Evolutionary conservation across 2,113 vertebrate genomes (phyloP).

Genomic region (Empidonax traillii): DNA sequence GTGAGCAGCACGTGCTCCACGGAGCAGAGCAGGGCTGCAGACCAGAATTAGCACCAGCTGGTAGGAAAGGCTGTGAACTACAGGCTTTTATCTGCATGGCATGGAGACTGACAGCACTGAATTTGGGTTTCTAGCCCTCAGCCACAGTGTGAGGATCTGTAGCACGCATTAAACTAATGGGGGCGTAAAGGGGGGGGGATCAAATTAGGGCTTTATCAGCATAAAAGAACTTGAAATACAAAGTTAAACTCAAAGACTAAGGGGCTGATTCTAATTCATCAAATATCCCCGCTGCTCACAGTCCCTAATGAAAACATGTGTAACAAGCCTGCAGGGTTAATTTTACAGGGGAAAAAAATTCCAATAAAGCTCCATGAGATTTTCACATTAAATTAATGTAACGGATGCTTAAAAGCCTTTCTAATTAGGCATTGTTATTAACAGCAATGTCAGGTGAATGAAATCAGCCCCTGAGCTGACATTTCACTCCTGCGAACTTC

Average conservation of each 20-base stretch:
- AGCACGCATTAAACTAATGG: not conserved
- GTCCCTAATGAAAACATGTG: constrained; percentile 77
- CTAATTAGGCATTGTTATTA: constrained; percentile 80
- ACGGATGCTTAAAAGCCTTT: constrained; percentile 78
- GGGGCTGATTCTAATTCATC: constrained; percentile 71
- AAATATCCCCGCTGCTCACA: constrained; percentile 48
- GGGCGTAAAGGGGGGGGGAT: not conserved
- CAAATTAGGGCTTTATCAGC: constrained; percentile 1
- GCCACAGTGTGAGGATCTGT: not conserved
- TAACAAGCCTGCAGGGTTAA: constrained; percentile 76
- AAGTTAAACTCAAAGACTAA: constrained; percentile 44
- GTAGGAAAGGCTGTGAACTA: not conserved
- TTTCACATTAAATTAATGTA: constrained; percentile 77
- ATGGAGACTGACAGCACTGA: not conserved
- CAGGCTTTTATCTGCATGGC: not conserved
- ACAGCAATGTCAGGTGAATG: constrained; percentile 75
- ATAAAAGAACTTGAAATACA: constrained; percentile 43
- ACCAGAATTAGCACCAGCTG: not conserved
- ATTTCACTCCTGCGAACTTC: constrained; percentile 40
- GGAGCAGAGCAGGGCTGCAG: not conserved
- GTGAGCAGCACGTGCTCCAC: not conserved
- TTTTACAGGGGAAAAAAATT: constrained; percentile 70
- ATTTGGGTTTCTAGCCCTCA: not conserved
- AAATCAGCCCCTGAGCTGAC: constrained; percentile 67
- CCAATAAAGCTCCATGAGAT: constrained; percentile 73